Conservation (phyloP, 1,140 invertebrate genomes). For the Hyles vespertilio region DNA sequence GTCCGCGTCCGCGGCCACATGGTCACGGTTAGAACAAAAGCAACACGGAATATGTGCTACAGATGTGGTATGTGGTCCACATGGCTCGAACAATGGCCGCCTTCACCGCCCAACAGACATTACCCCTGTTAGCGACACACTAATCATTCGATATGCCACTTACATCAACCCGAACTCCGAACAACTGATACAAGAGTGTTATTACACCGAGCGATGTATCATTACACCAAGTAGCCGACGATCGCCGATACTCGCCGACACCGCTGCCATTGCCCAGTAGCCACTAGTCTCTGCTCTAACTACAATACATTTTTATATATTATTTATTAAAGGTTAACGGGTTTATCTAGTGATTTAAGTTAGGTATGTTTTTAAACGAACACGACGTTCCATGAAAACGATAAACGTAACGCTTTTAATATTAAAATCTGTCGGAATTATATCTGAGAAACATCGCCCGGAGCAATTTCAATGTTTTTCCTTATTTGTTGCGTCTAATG, state of each 20-base stretch:
- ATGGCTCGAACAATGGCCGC: constrained; percentile 36
- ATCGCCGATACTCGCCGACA: too few species aligned
- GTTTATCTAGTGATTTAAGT: constrained; percentile 10
- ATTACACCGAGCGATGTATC: background rate
- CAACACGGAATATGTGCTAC: constrained; percentile 62
- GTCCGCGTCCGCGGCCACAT: constrained; percentile 36
- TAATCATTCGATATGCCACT: constrained; percentile 19
- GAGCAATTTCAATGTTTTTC: too few species aligned
- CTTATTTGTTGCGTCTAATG: too few species aligned
- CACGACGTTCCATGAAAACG: constrained; percentile 1
- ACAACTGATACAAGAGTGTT: background rate
- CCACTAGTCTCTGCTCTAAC: too few species aligned
- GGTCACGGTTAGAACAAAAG: constrained; percentile 58
- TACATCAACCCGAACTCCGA: constrained; percentile 4
- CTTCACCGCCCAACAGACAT: constrained; percentile 25
- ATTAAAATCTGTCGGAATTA: too few species aligned
- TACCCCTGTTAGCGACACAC: constrained; percentile 16
- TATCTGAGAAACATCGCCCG: too few species aligned
- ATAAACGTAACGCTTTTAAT: background rate
- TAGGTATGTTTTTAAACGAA: constrained; percentile 5
- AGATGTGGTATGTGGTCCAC: constrained; percentile 50
- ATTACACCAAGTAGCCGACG: background rate
- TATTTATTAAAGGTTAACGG: constrained; percentile 7
- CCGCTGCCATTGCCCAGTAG: too few species aligned
- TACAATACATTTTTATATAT: constrained; percentile 7